A percentile compares a stretch with the other conserved stretches of the same genome.
phyloP scores from a whole-genome alignment of 2,888 invertebrate genomes.

The Dusona sp. region DNA sequence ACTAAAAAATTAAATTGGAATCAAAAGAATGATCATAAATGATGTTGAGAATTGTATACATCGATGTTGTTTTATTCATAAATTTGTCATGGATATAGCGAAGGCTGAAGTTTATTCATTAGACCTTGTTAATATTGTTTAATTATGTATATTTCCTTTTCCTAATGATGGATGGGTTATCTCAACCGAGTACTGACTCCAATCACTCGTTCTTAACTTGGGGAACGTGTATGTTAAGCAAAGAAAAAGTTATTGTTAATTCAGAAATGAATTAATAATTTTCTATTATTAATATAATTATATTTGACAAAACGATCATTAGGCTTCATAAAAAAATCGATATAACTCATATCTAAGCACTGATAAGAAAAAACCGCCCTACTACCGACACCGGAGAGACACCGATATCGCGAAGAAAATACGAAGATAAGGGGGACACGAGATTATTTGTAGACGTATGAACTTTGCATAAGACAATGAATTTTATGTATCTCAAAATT shows the following conservation, averaged over 20 bases:
- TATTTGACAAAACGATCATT: not conserved
- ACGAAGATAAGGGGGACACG: slow-evolving; percentile 29
- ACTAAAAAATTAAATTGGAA: no score
- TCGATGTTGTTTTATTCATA: no score
- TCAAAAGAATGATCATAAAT: no score
- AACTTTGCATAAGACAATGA: slow-evolving; percentile 37
- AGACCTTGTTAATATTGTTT: no score
- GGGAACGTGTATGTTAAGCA: no score
- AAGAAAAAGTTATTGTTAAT: not conserved
- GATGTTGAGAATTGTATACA: no score
- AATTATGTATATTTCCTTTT: no score
- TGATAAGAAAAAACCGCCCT: slow-evolving; percentile 23
- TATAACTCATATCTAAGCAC: not conserved
- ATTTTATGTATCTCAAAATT: not conserved
- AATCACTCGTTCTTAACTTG: no score
- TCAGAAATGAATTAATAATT: not conserved
- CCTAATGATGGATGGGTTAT: no score
- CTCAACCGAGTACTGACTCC: no score
- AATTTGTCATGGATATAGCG: no score
- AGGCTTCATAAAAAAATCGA: not conserved
- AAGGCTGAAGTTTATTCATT: no score
- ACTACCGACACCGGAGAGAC: not conserved
- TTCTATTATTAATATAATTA: not conserved
- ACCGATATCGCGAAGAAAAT: slow-evolving; percentile 24
- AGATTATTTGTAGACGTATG: slow-evolving; percentile 14